phyloP scores from a whole-genome alignment of 2,888 invertebrate species.

The Drosophila neonasuta region DNA sequence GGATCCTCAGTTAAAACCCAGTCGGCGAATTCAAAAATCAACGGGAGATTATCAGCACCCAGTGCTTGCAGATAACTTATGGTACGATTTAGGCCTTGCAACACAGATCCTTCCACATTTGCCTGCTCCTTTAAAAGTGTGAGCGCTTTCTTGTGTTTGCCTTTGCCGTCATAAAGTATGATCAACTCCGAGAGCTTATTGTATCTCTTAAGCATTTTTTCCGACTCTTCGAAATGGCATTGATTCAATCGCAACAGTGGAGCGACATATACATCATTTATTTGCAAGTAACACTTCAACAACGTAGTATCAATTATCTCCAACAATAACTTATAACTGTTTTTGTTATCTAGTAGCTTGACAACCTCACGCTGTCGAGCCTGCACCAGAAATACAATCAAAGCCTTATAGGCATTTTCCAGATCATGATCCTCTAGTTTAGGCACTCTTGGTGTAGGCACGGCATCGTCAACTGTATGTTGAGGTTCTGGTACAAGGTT shows the following conservation, averaged over 20 bases:
- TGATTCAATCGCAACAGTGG: slow-evolving; percentile 94
- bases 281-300: slow-evolving; percentile 97
- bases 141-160: slow-evolving; percentile 94
- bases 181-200: slow-evolving; percentile 96
- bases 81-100: slow-evolving; percentile 91
- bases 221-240: slow-evolving; percentile 96
- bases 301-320: slow-evolving; percentile 98
- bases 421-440: slow-evolving; percentile 90
- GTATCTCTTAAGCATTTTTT: slow-evolving; percentile 92
- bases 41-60: slow-evolving; percentile 89
- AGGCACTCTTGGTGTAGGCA: slow-evolving; percentile 56
- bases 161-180: slow-evolving; percentile 97
- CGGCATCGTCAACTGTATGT: slow-evolving; percentile 61
- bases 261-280: slow-evolving; percentile 96
- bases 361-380: slow-evolving; percentile 84
- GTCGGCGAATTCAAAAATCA: slow-evolving; percentile 96
- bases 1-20: slow-evolving; percentile 95
- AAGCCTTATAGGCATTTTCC: slow-evolving; percentile 92
- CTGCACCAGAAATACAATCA: slow-evolving; percentile 94
- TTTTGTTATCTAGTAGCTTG: slow-evolving; percentile 80
- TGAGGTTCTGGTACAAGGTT: slow-evolving; percentile 85
- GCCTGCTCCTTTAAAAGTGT: slow-evolving; percentile 92
- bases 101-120: slow-evolving; percentile 84
- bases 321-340: slow-evolving; percentile 83
- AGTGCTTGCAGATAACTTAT: slow-evolving; percentile 95